Conservation (phyloP, 2,797 vertebrate genomes). For the Clarias pachynema region DNA sequence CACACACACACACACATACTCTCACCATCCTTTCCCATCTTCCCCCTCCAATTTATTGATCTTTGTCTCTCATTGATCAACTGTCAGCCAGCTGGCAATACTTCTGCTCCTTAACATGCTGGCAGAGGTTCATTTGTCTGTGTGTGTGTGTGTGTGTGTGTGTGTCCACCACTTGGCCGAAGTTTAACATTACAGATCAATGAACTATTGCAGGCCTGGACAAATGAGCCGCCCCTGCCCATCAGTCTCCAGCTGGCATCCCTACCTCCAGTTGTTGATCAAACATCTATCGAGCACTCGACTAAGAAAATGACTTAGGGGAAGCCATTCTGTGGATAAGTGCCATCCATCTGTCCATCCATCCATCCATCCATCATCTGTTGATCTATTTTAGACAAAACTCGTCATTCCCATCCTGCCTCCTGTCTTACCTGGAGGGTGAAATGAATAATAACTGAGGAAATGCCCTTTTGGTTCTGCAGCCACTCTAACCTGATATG, state of each 20-base stretch:
- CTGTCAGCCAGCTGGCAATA: slow-evolving; percentile 59
- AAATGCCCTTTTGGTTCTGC: neutral
- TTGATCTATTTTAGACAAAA: neutral
- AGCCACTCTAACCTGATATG: neutral
- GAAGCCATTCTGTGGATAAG: slow-evolving; percentile 5
- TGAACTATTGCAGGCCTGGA: slow-evolving; percentile 52
- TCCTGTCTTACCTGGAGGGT: neutral
- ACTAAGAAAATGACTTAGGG: slow-evolving; percentile 11
- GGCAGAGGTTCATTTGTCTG: slow-evolving; percentile 58
- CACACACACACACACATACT: slow-evolving; percentile 44
- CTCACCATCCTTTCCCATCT: slow-evolving; percentile 65
- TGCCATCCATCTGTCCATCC: slow-evolving; percentile 5
- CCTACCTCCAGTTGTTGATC: slow-evolving; percentile 32
- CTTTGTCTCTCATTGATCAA: slow-evolving; percentile 36
- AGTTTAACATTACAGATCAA: slow-evolving; percentile 55
- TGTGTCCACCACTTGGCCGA: slow-evolving; percentile 39
- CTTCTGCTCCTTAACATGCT: slow-evolving; percentile 48
- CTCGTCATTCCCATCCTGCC: neutral
- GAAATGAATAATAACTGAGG: neutral
- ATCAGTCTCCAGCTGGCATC: slow-evolving; percentile 43
- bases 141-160: slow-evolving; percentile 34
- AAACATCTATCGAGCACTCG: neutral
- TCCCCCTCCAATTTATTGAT: slow-evolving; percentile 51
- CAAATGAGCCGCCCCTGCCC: slow-evolving; percentile 38
- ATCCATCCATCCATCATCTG: neutral